Base-by-base conservation (phyloP, 2,888 invertebrate species). In the Monochamus alternatus region DNA sequence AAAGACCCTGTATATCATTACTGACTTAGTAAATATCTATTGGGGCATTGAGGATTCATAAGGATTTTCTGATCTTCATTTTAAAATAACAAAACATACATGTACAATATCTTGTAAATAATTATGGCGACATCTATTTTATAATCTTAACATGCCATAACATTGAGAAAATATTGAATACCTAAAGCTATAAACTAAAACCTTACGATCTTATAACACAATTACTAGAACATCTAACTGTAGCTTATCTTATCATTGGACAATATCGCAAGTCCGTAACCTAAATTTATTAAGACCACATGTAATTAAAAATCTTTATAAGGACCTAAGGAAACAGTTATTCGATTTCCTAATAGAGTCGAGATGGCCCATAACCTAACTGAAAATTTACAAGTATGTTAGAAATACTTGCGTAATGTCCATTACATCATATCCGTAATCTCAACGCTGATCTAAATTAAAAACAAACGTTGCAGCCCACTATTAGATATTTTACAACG, bases 301-400 rank as follows among this genome's bases (percentile, higher is more conserved):
- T 30, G 55, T 60, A 69, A 69, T 69, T 69, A 69, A 69, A 69
- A 62, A 69, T 69, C 60, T 69, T 69, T 67, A 59, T 51, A 69
- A 31, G 47, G 44, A 32, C 32, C 51, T n/a, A 47, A 60, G 2
- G 14, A 60, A 68, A 65, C 69, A 69, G 69, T 69, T 69, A 69
- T n/a, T 69, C 38, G 14, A 43, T 68, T 51, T 69, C 69, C 60
- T 59, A 60, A 69, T 69, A 69, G 44, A 32, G 60, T 3, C 14
- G 31, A 47, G 60, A 69, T 60, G 69, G 31, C 38, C 22, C 22
- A 22, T 22, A 22, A 22, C 60, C 60, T 69, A 30, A 31, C 69
- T n/a, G 60, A 60, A 69, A 69, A 69, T 47, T 47, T 60, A 69
- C 51, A 69, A 38, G 38, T 4, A 38, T 38, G 38, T 62, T 62